Evolutionary conservation across 1,140 invertebrate species (phyloP), one percentile per base, ranked within the genome.

Genomic region (Chelonus insularis): DNA sequence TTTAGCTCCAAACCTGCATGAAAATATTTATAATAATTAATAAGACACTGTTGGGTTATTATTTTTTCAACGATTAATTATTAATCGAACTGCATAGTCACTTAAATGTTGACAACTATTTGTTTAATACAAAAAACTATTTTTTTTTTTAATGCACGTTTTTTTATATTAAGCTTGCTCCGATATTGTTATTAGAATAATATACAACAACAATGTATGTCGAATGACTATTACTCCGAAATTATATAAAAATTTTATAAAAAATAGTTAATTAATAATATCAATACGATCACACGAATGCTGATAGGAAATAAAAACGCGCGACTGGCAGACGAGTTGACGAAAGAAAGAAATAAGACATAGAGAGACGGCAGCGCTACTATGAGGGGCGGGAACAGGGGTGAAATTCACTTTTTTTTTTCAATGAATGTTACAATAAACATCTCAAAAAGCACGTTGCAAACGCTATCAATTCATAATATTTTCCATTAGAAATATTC

Each of bases 1-100:
- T 48, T 52, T 14, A 55, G 11, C 25, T 43, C 21, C 39, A 39
- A 36, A 64, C 57, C 57, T 64, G 51, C 62, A 64, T 64, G 20
- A 60, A 60, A 36, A 39, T 29, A 48, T 51, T 16, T n/a, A 0
- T 48, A 43, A 2, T 1, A 11, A 6, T 1, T 12, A 8, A 14
- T 16, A 4, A 18, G 1, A 36, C 51, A 21, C 48, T 20, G n/a
- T 11, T 12, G 18, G 36, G 45, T 39, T 32, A 2, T 4, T 23
- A n/a, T n/a, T n/a, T n/a, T n/a, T n/a, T n/a, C n/a, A n/a, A n/a
- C n/a, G n/a, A n/a, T n/a, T n/a, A n/a, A n/a, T n/a, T n/a, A n/a
- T n/a, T n/a, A n/a, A n/a, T n/a, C n/a, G n/a, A 29, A 7, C 25
- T 29, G 25, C 25, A 29, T 29, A 7, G 3, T 29, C 3, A 29